Evolutionary conservation across 53 echinoderm and acorn worm species (phyloP).

Genomic region (Pentamera pediparva): DNA sequence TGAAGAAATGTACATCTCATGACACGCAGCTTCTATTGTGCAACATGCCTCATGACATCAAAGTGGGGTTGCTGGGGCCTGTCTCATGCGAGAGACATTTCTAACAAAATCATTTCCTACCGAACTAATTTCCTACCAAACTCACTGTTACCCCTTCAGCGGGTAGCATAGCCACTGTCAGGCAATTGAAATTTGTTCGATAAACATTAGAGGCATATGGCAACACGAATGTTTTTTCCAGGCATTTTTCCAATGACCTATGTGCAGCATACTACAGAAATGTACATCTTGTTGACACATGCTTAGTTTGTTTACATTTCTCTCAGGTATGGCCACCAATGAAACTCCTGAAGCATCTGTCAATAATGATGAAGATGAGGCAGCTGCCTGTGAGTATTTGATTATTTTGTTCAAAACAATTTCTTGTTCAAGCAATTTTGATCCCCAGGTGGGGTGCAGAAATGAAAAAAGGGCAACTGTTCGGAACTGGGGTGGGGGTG

Average conservation of each 20-base stretch:
- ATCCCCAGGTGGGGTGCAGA: neutral
- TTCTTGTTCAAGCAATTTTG: neutral
- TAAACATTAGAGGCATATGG: neutral
- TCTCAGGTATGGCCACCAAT: constrained; percentile 21
- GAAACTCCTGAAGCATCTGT: constrained; percentile 27
- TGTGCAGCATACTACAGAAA: neutral
- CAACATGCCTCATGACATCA: too few species aligned
- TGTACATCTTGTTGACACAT: neutral
- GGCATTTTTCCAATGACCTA: neutral
- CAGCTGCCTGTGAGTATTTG: constrained; percentile 14
- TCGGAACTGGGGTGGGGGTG: too few species aligned
- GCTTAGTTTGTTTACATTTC: neutral
- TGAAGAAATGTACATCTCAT: too few species aligned
- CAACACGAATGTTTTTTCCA: neutral
- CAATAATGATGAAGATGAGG: constrained; percentile 40
- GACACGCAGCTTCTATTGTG: too few species aligned
- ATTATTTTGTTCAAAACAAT: neutral
- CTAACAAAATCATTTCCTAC: too few species aligned
- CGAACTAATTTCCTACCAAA: too few species aligned
- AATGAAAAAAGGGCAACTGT: too few species aligned
- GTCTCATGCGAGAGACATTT: too few species aligned
- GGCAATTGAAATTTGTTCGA: too few species aligned
- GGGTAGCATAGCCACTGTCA: too few species aligned
- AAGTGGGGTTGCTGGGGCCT: too few species aligned
- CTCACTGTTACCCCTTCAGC: too few species aligned